Evolutionary conservation across 2,113 vertebrate species (phyloP).

Genomic region (Anseranas semipalmata): DNA sequence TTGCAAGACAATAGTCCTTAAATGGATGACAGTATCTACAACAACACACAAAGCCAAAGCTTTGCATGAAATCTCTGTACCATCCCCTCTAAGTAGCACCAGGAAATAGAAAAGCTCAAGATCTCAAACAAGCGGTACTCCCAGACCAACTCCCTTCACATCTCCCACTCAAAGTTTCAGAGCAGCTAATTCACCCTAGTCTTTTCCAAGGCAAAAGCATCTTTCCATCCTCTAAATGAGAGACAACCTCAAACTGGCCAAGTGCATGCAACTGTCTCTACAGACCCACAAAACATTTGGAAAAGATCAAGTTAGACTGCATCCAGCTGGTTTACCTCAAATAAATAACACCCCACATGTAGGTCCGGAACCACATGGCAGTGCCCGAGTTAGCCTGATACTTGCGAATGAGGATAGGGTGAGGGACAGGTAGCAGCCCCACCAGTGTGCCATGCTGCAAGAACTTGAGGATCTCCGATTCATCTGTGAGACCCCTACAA

Average conservation of each 20-base stretch:
- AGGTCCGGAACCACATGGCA: slow-evolving; percentile 98
- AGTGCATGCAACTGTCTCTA: not conserved
- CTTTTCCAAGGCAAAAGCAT: not conserved
- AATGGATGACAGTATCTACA: not conserved
- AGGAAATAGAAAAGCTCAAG: not conserved
- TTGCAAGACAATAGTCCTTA: not conserved
- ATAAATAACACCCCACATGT: slow-evolving; percentile 99
- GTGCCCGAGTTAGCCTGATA: slow-evolving; percentile 98
- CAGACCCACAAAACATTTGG: not conserved
- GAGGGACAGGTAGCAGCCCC: slow-evolving; percentile 94
- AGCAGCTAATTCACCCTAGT: not conserved
- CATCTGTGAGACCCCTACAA: slow-evolving; percentile 92
- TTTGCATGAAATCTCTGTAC: not conserved
- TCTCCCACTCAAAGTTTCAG: not conserved
- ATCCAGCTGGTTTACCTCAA: slow-evolving; percentile 83
- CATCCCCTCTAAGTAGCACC: not conserved
- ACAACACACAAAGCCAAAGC: not conserved
- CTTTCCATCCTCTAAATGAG: not conserved
- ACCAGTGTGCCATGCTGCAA: slow-evolving; percentile 96
- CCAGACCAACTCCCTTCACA: not conserved
- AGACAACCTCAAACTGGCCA: not conserved
- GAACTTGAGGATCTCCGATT: slow-evolving; percentile 96
- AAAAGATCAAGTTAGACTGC: not conserved
- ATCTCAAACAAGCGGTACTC: not conserved
- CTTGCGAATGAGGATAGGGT: slow-evolving; percentile 98